Conservation (phyloP, 2,888 invertebrate species). For the Dichetophora obliterata region DNA sequence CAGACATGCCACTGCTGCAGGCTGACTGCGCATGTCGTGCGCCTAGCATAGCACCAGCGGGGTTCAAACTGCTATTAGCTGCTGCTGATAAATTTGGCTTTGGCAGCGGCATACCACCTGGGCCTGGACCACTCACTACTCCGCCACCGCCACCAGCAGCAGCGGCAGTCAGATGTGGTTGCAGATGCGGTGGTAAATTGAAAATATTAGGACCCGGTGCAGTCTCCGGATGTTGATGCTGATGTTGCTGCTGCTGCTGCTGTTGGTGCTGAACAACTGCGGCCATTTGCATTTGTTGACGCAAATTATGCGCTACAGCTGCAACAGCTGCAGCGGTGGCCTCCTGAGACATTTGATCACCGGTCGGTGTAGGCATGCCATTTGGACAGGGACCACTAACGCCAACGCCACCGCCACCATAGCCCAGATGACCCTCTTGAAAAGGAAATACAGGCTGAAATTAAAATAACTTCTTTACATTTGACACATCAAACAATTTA, state of each 20-base stretch:
- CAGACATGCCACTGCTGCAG: conserved; percentile 57
- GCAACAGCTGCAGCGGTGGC: conserved; percentile 88
- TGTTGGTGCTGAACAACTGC: conserved; percentile 72
- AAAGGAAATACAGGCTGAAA: conserved; percentile 71
- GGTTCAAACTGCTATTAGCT: conserved; percentile 66
- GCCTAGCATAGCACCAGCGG: conserved; percentile 51
- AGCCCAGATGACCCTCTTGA: conserved; percentile 75
- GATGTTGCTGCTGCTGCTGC: conserved; percentile 55
- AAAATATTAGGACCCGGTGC: conserved; percentile 70
- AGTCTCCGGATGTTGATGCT: conserved; percentile 64
- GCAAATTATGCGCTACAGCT: conserved; percentile 86
- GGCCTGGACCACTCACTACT: conserved; percentile 39
- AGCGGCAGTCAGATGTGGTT: conserved; percentile 55
- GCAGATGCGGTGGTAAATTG: conserved; percentile 64
- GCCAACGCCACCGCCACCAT: conserved; percentile 70
- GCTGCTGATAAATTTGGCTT: conserved; percentile 69
- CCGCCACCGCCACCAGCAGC: conserved; percentile 44
- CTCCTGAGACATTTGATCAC: conserved; percentile 74
- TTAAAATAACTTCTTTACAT: not conserved
- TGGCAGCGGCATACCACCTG: conserved; percentile 61
- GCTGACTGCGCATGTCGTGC: conserved; percentile 62
- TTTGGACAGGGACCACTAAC: conserved; percentile 70
- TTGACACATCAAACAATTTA: conserved; percentile 61
- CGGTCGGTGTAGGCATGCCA: conserved; percentile 71
- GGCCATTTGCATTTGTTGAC: conserved; percentile 84